Evolutionary conservation across 2,888 invertebrate species (phyloP), one percentile per base, ranked within the genome.

Genomic region (Pogonocherus hispidulus): DNA sequence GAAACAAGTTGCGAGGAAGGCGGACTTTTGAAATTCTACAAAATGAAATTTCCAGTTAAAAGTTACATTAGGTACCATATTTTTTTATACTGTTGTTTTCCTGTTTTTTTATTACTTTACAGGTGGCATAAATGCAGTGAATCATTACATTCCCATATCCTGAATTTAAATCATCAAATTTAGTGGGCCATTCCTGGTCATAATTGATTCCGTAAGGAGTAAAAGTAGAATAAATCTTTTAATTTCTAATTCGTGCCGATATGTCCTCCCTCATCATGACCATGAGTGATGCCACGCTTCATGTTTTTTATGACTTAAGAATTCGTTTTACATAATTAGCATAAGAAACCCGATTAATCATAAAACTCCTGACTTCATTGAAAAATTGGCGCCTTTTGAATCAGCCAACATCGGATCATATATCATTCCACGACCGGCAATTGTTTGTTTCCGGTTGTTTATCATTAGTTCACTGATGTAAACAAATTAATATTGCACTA

Each of bases 391-490:
- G 37, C 20, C 37, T 37, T 19, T 18, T n/a, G 35, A 56, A 56
- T 56, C 18, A 14, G 14, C 35, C 37, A 22, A 56, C 55, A 14
- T 22, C 55, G 19, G 41, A 56, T 41, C 46, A 56, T 56, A 46
- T 46, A 46, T 57, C 57, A 44, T 37, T 46, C 46, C 57, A 5
- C 22, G 57, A 57, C 44, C 44, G 44, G 27, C 27, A 57, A 57
- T 57, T 57, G 57, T 57, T 57, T 46, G 46, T 23, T 57, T 57
- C 57, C 57, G 57, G 57, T 46, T 44, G 37, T 41, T 57, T 57
- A 19, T 57, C 14, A 56, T 56, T 20, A 41, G n/a, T 20, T 22
- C 20, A 41, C 23, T 27, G 44, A 22, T 27, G 22, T 57, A 57
- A 57, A 57, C 46, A 46, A 57, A 57, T 57, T 44, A 44, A 57